Percentiles rank a stretch among this genome's conserved stretches.
phyloP scores from a whole-genome alignment of 2,113 vertebrate genomes.

The Mormoops blainvillei region DNA sequence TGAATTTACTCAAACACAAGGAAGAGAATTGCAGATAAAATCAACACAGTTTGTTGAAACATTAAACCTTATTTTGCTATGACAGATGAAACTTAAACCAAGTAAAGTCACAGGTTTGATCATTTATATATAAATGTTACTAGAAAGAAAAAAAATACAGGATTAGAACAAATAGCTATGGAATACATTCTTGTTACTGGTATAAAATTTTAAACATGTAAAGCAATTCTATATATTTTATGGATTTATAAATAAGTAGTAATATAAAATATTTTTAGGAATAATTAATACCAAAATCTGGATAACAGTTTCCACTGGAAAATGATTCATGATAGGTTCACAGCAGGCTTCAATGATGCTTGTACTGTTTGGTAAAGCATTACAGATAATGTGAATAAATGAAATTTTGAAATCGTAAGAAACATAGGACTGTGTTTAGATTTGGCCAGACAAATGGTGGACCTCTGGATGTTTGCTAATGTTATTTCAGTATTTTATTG shows the following conservation, averaged over 20 bases:
- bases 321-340: neutral
- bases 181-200: neutral
- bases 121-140: neutral
- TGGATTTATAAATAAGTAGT: constrained; percentile 15
- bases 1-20: neutral
- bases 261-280: neutral
- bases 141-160: neutral
- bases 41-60: neutral
- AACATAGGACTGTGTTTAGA: neutral
- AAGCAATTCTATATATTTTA: neutral
- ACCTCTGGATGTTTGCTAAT: neutral
- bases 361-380: neutral
- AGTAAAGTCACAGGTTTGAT: neutral
- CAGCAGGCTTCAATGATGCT: neutral
- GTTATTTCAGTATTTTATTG: constrained; percentile 17
- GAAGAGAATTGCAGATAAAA: neutral
- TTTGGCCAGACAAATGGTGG: constrained; percentile 13
- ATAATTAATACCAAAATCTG: constrained; percentile 23
- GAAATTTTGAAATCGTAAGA: neutral
- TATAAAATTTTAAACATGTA: constrained; percentile 17
- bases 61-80: neutral
- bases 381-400: neutral
- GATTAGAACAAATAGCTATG: neutral
- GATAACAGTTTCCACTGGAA: neutral
- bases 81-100: constrained; percentile 11